These are phyloP conservation scores for Griposia aprilina DNA, from an alignment of 2,888 invertebrate genomes.

Conservation along the genomic window DNA sequence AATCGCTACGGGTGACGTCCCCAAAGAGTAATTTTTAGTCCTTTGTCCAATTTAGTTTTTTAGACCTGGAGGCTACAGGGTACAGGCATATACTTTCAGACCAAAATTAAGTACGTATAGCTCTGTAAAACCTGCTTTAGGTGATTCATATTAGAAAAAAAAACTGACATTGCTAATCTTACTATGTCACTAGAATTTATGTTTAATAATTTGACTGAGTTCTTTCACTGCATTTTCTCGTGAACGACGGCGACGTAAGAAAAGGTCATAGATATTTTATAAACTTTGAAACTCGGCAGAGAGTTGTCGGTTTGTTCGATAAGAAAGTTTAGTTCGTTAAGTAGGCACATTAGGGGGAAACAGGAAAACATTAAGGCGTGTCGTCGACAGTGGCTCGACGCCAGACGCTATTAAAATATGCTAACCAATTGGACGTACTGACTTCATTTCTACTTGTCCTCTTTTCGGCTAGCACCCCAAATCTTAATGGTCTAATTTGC, in stretches of 20 bases:
- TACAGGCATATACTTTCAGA: background rate
- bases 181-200: conserved; percentile 28
- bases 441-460: conserved; percentile 78
- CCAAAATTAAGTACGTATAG: background rate
- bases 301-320: conserved; percentile 86
- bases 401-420: conserved; percentile 88
- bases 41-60: conserved; percentile 17
- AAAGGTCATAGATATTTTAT: conserved; percentile 79
- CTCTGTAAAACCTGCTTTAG: background rate
- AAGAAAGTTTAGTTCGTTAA: conserved; percentile 89
- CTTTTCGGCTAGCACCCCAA: conserved; percentile 70
- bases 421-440: conserved; percentile 85
- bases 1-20: conserved; percentile 38
- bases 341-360: conserved; percentile 88
- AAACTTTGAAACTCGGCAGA: conserved; percentile 79
- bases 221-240: conserved; percentile 67
- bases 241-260: conserved; percentile 66
- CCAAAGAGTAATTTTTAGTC: conserved; percentile 3
- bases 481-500: conserved; percentile 80
- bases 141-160: conserved; percentile 19
- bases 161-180: conserved; percentile 1
- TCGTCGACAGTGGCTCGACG: conserved; percentile 85
- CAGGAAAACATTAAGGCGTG: conserved; percentile 88
- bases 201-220: conserved; percentile 45
- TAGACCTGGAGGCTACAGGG: background rate